Conservation (phyloP, 1,140 invertebrate species). For the Magallana ariakensis region DNA sequence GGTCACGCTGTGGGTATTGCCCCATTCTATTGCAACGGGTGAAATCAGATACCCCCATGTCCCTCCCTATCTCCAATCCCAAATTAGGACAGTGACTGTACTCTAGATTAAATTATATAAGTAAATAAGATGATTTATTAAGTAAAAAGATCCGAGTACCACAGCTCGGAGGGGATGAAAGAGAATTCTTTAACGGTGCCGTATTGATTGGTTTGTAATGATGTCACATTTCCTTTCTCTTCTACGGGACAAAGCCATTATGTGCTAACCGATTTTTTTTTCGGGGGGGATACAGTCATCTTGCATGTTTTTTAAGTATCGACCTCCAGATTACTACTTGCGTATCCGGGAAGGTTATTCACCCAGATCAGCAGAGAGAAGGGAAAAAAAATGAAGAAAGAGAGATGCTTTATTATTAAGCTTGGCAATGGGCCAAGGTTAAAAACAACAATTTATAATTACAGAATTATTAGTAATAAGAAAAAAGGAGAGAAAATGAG, state of each 20-base stretch:
- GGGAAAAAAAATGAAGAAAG: not conserved
- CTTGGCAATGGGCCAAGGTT: constrained; percentile 11
- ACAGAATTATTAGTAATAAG: constrained; percentile 27
- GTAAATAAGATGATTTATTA: constrained; percentile 29
- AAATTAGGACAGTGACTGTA: not conserved
- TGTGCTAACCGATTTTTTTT: constrained; percentile 19
- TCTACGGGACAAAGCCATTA: constrained; percentile 18
- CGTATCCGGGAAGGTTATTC: constrained; percentile 17
- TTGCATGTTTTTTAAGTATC: constrained; percentile 36
- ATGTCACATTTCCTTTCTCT: not conserved
- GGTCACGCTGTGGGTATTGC: not conserved
- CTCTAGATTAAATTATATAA: constrained; percentile 26
- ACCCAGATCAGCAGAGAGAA: not conserved
- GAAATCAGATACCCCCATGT: not conserved
- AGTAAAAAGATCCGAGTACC: not conserved
- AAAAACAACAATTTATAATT: constrained; percentile 27
- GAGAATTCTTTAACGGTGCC: not conserved
- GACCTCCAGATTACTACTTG: not conserved
- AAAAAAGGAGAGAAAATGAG: not conserved
- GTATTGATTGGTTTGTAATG: not conserved
- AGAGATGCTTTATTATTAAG: constrained; percentile 32
- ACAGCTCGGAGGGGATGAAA: not conserved
- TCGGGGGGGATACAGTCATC: constrained; percentile 1
- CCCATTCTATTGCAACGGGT: not conserved
- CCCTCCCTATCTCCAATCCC: not conserved